Evolutionary conservation across 2,888 invertebrate genomes (phyloP).

Genomic region (Agriopis leucophaearia): DNA sequence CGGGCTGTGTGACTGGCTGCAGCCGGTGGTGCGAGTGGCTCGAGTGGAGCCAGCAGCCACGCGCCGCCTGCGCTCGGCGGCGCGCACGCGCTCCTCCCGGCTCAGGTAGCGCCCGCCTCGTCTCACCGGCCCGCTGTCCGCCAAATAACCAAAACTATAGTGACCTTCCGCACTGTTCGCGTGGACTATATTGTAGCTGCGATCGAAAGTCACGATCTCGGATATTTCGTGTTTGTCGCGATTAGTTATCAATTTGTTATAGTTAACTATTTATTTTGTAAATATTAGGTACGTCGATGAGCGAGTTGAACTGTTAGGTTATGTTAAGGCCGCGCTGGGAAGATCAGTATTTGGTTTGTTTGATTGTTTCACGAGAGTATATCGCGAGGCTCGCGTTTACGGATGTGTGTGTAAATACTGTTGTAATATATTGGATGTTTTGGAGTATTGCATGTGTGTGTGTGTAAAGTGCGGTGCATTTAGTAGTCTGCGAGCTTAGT

Average conservation of each 20-base stretch:
- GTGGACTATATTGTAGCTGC: neutral
- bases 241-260: constrained; percentile 37
- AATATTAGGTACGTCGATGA: constrained; percentile 25
- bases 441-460: constrained; percentile 56
- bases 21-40: constrained; percentile 89
- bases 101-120: constrained; percentile 62
- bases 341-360: constrained; percentile 61
- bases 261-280: constrained; percentile 46
- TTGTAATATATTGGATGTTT: constrained; percentile 57
- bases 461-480: constrained; percentile 65
- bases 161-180: neutral
- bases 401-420: constrained; percentile 55
- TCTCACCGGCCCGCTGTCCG: constrained; percentile 6
- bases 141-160: neutral
- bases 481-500: constrained; percentile 73
- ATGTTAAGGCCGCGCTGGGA: constrained; percentile 15
- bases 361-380: constrained; percentile 45
- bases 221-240: constrained; percentile 32
- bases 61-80: constrained; percentile 71
- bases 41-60: constrained; percentile 83
- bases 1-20: constrained; percentile 79
- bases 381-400: constrained; percentile 34
- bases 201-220: constrained; percentile 38
- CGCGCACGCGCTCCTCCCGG: constrained; percentile 49
- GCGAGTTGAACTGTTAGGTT: constrained; percentile 20